Percentiles rank a stretch among this genome's conserved stretches.
These are phyloP conservation scores for Scomber japonicus DNA, from an alignment of 2,113 vertebrate genomes.

Conservation along the genomic window DNA sequence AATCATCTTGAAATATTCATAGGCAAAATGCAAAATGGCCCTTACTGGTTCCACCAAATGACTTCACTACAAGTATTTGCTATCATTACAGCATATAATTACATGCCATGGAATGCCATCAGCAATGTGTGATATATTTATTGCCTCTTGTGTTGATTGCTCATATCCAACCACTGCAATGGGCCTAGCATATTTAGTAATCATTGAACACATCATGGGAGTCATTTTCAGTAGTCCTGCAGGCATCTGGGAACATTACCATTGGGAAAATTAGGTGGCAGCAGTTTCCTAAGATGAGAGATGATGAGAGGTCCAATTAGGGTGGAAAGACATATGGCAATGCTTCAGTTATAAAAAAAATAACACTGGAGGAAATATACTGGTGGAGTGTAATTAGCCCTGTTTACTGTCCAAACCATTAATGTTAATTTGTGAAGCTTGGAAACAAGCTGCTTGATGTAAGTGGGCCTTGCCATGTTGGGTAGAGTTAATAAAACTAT, in stretches of 20 bases:
- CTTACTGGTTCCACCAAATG: not conserved
- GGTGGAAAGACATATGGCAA: constrained; percentile 25
- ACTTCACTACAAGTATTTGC: not conserved
- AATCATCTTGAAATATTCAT: not conserved
- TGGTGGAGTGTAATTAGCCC: constrained; percentile 47
- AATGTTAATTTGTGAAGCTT: constrained; percentile 48
- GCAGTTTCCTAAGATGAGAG: constrained; percentile 48
- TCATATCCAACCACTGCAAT: constrained; percentile 4
- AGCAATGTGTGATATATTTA: constrained; percentile 15
- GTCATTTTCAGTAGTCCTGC: constrained; percentile 46
- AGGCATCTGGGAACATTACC: constrained; percentile 48
- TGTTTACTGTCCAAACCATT: constrained; percentile 62
- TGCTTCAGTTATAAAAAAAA: constrained; percentile 16
- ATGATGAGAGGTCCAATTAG: constrained; percentile 60
- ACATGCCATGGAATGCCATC: constrained; percentile 2
- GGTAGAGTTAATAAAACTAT: constrained; percentile 28
- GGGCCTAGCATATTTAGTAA: constrained; percentile 20
- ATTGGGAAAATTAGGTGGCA: constrained; percentile 45
- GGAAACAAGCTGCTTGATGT: constrained; percentile 55
- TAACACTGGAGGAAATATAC: constrained; percentile 22
- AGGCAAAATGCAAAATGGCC: not conserved
- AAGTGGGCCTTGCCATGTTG: constrained; percentile 34
- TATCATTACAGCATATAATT: constrained; percentile 1
- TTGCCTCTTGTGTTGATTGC: constrained; percentile 40
- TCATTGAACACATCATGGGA: constrained; percentile 52